Conservation (phyloP, 2,113 vertebrate species). For the Sebastes fasciatus region DNA sequence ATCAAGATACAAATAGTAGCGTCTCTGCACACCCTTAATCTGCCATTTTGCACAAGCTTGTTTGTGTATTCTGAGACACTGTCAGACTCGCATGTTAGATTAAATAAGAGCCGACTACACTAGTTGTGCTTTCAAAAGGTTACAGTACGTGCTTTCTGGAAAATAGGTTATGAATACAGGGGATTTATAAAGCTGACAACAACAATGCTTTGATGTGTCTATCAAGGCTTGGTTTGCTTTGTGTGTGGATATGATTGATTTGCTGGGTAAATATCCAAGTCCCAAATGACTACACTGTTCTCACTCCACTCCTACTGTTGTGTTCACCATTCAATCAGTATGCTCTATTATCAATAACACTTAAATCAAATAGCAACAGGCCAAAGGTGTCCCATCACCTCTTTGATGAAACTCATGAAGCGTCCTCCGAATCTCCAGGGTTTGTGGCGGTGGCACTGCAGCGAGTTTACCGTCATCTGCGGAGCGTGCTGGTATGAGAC, state of each 20-base stretch:
- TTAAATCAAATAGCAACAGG: constrained; percentile 38
- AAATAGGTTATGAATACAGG: constrained; percentile 74
- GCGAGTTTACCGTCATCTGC: constrained; percentile 98
- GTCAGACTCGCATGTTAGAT: constrained; percentile 76
- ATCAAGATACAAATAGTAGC: constrained; percentile 56
- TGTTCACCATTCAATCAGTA: constrained; percentile 16
- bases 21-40: constrained; percentile 50
- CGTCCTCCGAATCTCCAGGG: constrained; percentile 98
- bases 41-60: constrained; percentile 52
- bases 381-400: constrained; percentile 86
- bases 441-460: constrained; percentile 99
- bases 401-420: constrained; percentile 98
- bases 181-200: constrained; percentile 73
- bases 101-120: constrained; percentile 79
- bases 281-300: constrained; percentile 28
- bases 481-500: constrained; percentile 97
- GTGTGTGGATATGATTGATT: constrained; percentile 62
- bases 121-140: constrained; percentile 74
- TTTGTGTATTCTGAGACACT: constrained; percentile 69
- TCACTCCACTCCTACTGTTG: constrained; percentile 24
- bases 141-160: constrained; percentile 64
- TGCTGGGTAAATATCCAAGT: constrained; percentile 62
- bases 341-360: constrained; percentile 35
- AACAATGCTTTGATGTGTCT: constrained; percentile 65
- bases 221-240: constrained; percentile 58